Evolutionary conservation across 2,797 vertebrate species (phyloP).

Genomic region (Lagocephalus sceleratus): DNA sequence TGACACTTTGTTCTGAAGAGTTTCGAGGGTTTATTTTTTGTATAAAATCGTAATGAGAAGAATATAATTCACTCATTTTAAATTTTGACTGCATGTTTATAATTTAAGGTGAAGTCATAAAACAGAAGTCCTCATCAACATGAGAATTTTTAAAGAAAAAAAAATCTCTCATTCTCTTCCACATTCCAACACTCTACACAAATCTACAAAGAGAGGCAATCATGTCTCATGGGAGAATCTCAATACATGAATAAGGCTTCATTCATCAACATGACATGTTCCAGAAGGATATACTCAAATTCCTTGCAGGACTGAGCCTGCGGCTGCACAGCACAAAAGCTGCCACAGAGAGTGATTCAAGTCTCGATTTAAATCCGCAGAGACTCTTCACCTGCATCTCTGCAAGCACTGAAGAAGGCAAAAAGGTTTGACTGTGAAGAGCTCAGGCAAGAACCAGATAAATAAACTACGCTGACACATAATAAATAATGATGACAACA

Average conservation of each 20-base stretch:
- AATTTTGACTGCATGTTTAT: too few species aligned
- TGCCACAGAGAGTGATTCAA: constrained; percentile 48
- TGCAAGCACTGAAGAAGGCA: constrained; percentile 33
- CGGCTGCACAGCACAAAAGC: constrained; percentile 54
- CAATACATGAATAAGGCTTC: constrained; percentile 40
- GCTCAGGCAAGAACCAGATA: constrained; percentile 11
- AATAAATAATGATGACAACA: too few species aligned
- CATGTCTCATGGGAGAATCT: constrained; percentile 33
- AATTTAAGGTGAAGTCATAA: too few species aligned
- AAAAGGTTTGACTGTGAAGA: constrained; percentile 28
- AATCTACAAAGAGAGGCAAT: not conserved
- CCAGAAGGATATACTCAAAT: constrained; percentile 25
- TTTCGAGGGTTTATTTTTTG: too few species aligned
- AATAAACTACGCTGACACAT: too few species aligned
- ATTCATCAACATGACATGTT: constrained; percentile 50
- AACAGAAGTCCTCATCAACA: too few species aligned
- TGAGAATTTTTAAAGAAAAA: too few species aligned
- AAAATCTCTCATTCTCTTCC: constrained; percentile 1
- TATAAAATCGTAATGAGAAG: too few species aligned
- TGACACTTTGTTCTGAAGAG: too few species aligned
- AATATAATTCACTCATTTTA: too few species aligned
- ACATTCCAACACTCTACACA: not conserved
- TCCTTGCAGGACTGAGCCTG: constrained; percentile 53
- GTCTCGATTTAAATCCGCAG: constrained; percentile 48
- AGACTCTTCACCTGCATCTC: constrained; percentile 48